Percentiles rank a stretch among this genome's conserved stretches.
phyloP scores from a whole-genome alignment of 2,113 vertebrate species.

The Limanda limanda region DNA sequence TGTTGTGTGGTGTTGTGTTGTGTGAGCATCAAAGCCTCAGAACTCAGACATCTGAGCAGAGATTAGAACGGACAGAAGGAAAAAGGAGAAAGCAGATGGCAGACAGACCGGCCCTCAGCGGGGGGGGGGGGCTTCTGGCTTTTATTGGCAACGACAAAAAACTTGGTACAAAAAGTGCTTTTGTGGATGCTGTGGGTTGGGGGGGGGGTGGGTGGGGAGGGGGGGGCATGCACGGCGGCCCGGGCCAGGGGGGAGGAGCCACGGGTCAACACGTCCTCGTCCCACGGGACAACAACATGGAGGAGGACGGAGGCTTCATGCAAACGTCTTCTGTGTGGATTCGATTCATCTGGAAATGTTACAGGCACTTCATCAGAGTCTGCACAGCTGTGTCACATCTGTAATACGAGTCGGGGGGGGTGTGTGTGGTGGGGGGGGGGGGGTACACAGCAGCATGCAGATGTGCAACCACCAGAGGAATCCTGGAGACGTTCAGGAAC shows the following conservation, averaged over 20 bases:
- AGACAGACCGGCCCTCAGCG: constrained; percentile 50
- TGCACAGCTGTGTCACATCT: constrained; percentile 33
- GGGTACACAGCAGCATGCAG: constrained; percentile 73
- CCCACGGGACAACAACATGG: constrained; percentile 55
- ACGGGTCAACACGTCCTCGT: constrained; percentile 2
- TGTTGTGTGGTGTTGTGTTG: constrained; percentile 16
- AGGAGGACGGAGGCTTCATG: constrained; percentile 68
- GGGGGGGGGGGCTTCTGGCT: constrained; percentile 38
- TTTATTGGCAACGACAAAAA: constrained; percentile 78
- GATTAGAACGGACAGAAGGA: constrained; percentile 6
- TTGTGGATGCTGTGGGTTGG: constrained; percentile 19
- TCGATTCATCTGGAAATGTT: constrained; percentile 46
- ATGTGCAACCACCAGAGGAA: constrained; percentile 30
- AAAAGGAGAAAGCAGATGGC: constrained; percentile 50
- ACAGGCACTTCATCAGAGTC: constrained; percentile 76
- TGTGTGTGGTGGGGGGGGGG: no score
- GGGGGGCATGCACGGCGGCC: constrained; percentile 37
- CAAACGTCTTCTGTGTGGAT: constrained; percentile 47
- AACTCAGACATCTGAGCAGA: constrained; percentile 31
- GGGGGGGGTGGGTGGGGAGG: no score
- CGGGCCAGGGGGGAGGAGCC: no score
- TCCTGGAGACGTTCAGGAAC: constrained; percentile 42
- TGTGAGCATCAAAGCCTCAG: not conserved
- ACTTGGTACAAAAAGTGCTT: constrained; percentile 75
- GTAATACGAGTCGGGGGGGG: constrained; percentile 37